A percentile compares a stretch with the other conserved stretches of the same genome.
phyloP scores from a whole-genome alignment of 1,140 invertebrate species.

The Drosophila paulistorum region DNA sequence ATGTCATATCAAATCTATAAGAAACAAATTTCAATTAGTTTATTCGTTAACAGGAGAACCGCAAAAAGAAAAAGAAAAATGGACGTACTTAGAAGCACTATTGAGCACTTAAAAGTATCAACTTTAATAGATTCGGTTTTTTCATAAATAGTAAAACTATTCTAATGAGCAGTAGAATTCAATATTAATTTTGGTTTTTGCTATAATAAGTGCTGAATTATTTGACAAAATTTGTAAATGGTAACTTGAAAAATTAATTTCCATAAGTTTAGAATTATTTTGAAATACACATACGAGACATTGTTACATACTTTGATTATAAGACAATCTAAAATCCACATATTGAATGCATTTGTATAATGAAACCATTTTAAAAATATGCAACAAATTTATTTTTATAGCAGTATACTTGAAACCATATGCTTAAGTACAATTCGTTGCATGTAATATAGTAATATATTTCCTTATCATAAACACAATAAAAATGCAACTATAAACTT shows the following conservation, averaged over 20 bases:
- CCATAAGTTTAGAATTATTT: not conserved
- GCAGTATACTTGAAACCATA: constrained; percentile 7
- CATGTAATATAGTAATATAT: not conserved
- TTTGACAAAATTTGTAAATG: not conserved
- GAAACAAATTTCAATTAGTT: constrained; percentile 2
- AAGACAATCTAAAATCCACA: not conserved
- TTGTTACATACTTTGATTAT: not conserved
- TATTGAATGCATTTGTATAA: not conserved
- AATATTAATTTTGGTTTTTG: not conserved
- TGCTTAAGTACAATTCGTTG: not conserved
- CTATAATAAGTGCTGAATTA: not conserved
- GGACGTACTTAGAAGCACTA: not conserved
- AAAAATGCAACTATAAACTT: not conserved
- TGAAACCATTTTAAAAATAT: not conserved
- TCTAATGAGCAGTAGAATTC: constrained; percentile 6
- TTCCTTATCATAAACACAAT: not conserved
- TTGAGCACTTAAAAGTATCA: not conserved
- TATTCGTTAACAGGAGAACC: not conserved
- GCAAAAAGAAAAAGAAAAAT: not conserved
- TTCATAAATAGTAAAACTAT: constrained; percentile 58
- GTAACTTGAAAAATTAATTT: not conserved
- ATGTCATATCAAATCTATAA: constrained; percentile 50
- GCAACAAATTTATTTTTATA: constrained; percentile 15
- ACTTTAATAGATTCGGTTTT: not conserved
- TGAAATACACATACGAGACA: not conserved